A percentile compares a stretch with the other conserved stretches of the same genome.
phyloP scores from a whole-genome alignment of 2,113 vertebrate species.

The Hyla sarda region DNA sequence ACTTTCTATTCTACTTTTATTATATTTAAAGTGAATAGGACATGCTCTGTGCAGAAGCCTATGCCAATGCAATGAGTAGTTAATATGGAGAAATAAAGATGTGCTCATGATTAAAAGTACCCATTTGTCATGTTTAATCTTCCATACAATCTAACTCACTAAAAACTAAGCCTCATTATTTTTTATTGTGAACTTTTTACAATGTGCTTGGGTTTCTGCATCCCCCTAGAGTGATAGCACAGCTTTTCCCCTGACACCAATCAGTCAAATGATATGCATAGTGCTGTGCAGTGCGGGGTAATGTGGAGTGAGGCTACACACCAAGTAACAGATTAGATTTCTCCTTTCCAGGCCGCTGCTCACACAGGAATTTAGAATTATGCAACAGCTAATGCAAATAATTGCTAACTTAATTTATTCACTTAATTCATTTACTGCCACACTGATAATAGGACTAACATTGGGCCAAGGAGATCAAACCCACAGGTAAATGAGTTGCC shows the following conservation, averaged over 20 bases:
- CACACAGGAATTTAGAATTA: slow-evolving; percentile 65
- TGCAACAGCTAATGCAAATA: slow-evolving; percentile 64
- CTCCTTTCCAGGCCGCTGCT: slow-evolving; percentile 57
- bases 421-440: too few species aligned
- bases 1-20: not conserved
- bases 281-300: slow-evolving; percentile 63
- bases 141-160: not conserved
- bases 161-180: slow-evolving; percentile 25
- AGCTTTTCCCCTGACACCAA: slow-evolving; percentile 64
- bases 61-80: not conserved
- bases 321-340: slow-evolving; percentile 61
- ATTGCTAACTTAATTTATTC: slow-evolving; percentile 66
- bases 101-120: slow-evolving; percentile 1
- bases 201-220: not conserved
- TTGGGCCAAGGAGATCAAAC: too few species aligned
- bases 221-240: slow-evolving; percentile 48
- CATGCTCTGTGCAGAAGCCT: not conserved
- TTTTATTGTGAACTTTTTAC: slow-evolving; percentile 17
- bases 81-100: slow-evolving; percentile 9
- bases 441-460: too few species aligned
- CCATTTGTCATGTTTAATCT: slow-evolving; percentile 32
- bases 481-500: too few species aligned
- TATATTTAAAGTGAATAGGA: not conserved
- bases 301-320: slow-evolving; percentile 62
- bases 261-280: slow-evolving; percentile 68